Evolutionary conservation across 2,113 vertebrate species (phyloP).

Genomic region (Glareola pratincola): DNA sequence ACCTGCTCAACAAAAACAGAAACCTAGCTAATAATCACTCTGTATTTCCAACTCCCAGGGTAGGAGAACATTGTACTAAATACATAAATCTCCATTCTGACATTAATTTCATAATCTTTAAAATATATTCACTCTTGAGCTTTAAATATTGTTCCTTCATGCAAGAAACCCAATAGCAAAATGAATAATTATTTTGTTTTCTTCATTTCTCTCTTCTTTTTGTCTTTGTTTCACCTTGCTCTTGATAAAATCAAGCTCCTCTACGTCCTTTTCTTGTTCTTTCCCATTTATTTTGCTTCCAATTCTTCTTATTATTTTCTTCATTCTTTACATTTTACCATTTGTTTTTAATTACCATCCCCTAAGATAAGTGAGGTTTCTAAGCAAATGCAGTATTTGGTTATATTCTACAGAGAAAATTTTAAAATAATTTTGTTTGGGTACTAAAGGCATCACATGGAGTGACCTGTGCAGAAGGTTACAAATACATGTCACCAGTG

Average conservation of each 20-base stretch:
- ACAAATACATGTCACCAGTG: not conserved
- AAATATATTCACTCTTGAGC: slow-evolving; percentile 29
- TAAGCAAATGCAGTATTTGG: not conserved
- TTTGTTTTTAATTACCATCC: not conserved
- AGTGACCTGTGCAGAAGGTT: not conserved
- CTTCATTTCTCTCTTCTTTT: not conserved
- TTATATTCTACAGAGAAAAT: not conserved
- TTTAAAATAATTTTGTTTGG: not conserved
- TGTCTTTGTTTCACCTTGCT: not conserved
- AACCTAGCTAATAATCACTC: slow-evolving; percentile 63
- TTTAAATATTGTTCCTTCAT: slow-evolving; percentile 47
- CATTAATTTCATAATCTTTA: slow-evolving; percentile 60
- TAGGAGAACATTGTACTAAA: slow-evolving; percentile 42
- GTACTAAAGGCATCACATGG: not conserved
- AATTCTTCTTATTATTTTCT: not conserved
- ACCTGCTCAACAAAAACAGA: slow-evolving; percentile 70
- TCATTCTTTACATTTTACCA: not conserved
- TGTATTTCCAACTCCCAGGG: slow-evolving; percentile 42
- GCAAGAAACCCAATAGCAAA: not conserved
- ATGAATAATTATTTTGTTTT: slow-evolving; percentile 13
- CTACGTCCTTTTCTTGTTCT: not conserved
- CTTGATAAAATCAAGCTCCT: not conserved
- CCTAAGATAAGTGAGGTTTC: not conserved
- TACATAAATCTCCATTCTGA: slow-evolving; percentile 61
- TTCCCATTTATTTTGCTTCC: not conserved